Evolutionary conservation across 2,113 vertebrate species (phyloP), one percentile per base, ranked within the genome.

Genomic region (Taurulus bubalis): DNA sequence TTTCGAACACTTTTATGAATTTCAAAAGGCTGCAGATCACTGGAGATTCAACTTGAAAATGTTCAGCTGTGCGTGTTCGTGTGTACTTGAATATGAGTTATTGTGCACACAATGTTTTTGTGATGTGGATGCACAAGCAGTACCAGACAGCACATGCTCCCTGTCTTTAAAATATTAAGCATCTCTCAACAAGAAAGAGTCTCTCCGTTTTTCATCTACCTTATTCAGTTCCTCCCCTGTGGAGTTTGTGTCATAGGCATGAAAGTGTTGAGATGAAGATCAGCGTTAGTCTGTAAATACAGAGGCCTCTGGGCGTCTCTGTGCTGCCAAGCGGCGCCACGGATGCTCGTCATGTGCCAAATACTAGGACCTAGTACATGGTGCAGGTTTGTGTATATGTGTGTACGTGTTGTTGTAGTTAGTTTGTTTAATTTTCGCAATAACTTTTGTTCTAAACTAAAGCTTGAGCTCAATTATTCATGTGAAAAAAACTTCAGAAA

Each of bases 161-260:
- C 45, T 22, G 20, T 32, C 65, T 68, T 59, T 88, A 60, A 89
- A 90, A 87, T 86, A 89, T 91, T 86, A 67, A 90, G 28, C 63
- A 53, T 22, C 55, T 60, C 76, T 74, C 55, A 47, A 71, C 58
- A 75, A 82, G 71, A 90, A 70, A 89, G 83, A 53, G 24, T 24
- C 40, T 77, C 26, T 71, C 56, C 22, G 12, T 74, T 38, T 72
- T 90, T 88, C 62, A 83, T 89, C 68, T 45, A 36, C 51, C 9
- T 64, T 53, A 32, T 85, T 69, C 51, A 32, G 28, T 62, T 81
- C 62, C 66, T 80, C 60, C 75, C 64, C n/a, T 55, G 40, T 75
- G 4, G 10, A 24, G 40, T 77, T 79, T 51, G 51, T 82, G 78
- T 88, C 84, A 71, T 14, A 0, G 38, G 63, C 67, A 76, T 18